Evolutionary conservation across 1,140 invertebrate species (phyloP), one percentile per base, ranked within the genome.

Genomic region (Globodera rostochiensis): DNA sequence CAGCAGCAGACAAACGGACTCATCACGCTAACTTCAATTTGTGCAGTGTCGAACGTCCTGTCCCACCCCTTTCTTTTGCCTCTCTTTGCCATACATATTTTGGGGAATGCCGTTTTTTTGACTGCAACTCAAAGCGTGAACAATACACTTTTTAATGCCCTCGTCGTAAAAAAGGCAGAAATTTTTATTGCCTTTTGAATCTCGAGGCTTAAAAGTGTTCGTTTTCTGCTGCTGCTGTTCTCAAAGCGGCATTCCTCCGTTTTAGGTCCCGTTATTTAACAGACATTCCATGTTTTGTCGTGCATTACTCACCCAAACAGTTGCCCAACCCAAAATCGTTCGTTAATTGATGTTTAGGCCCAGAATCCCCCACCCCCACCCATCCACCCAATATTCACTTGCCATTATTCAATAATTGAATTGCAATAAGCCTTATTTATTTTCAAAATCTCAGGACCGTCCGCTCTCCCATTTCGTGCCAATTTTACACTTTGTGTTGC

Each of bases 51-150:
- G 36, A 36, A 36, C 36, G 36, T n/a, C 25, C 45, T 8, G 8
- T 69, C 75, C 74, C 78, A 25, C n/a, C 45, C 36, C n/a, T 45
- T n/a, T 78, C 60, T 25, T 15, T 15, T 19, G 49, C 50, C 13
- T 15, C 15, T 9, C 3, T 45, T 1, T 76, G 9, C 3, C 8
- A 25, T n/a, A 53, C 21, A 36, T 25, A 46, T 4, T 76, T 76
- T 76, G 47, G 66, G 77, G 76, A 60, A 21, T 46, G 13, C 77
- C 15, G 2, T 36, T 36, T 36, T 36, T 36, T 36, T 2, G 36
- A 36, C 36, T 36, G 36, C 36, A 36, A 36, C 36, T 36, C 36
- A 36, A 36, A 36, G 36, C 36, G 36, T 36, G 36, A 36, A 36
- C 36, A 25, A 36, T 36, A 36, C 36, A 36, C 36, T 36, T 36